Evolutionary conservation across 2,888 invertebrate species (phyloP).

Genomic region (Camptogramma bilineatum): DNA sequence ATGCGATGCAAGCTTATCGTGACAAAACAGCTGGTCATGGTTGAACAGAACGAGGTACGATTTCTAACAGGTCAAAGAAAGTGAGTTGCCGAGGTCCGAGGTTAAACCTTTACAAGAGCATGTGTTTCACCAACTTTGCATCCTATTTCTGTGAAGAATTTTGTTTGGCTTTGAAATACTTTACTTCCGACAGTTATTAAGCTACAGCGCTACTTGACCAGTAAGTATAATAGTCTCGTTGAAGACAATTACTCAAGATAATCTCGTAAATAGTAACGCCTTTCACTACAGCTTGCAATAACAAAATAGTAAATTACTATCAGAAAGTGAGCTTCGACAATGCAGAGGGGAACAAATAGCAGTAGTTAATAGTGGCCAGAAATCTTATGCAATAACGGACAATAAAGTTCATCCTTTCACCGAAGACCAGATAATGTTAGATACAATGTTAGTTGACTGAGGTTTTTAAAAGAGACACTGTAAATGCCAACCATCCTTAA

Average conservation of each 20-base stretch:
- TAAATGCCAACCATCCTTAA: constrained; percentile 27
- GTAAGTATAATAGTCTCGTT: constrained; percentile 36
- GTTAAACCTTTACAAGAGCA: constrained; percentile 56
- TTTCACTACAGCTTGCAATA: constrained; percentile 63
- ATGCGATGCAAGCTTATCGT: constrained; percentile 45
- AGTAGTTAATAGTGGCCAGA: constrained; percentile 57
- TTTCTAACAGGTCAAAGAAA: constrained; percentile 75
- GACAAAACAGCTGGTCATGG: constrained; percentile 56
- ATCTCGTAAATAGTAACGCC: constrained; percentile 44
- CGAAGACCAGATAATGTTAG: constrained; percentile 45
- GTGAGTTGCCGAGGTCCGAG: constrained; percentile 54
- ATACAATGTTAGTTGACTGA: background rate
- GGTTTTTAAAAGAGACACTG: constrained; percentile 1
- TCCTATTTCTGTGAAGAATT: constrained; percentile 46
- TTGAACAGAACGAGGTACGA: constrained; percentile 60
- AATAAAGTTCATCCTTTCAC: constrained; percentile 71
- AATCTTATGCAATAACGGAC: constrained; percentile 60
- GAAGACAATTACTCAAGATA: constrained; percentile 41
- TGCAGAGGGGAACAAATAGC: constrained; percentile 55
- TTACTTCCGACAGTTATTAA: constrained; percentile 8
- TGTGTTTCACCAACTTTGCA: constrained; percentile 56
- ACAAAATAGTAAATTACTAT: constrained; percentile 61
- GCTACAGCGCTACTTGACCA: background rate
- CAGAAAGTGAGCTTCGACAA: constrained; percentile 59
- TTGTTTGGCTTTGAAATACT: too few relatives aligned